Evolutionary conservation across 1,140 invertebrate genomes (phyloP).

Genomic region (Drosophila sulfurigaster): DNA sequence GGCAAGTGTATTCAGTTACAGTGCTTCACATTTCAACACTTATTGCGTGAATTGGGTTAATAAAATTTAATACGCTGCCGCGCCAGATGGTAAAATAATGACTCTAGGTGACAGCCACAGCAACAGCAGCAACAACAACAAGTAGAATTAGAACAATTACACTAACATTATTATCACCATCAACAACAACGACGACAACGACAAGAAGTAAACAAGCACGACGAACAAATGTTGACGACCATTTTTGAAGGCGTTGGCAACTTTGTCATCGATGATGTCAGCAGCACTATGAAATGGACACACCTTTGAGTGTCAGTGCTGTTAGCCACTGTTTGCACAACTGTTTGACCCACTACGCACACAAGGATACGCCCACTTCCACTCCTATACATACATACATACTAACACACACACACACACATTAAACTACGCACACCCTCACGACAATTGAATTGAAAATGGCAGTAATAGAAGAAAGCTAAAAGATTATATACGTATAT

Average conservation of each 20-base stretch:
- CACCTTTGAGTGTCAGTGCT: conserved; percentile 70
- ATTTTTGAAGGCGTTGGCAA: conserved; percentile 68
- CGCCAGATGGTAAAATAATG: conserved; percentile 51
- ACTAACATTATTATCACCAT: conserved; percentile 14
- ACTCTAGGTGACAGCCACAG: conserved; percentile 30
- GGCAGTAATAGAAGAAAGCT: conserved; percentile 3
- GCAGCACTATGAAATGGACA: conserved; percentile 65
- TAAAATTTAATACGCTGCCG: conserved; percentile 80
- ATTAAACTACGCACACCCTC: conserved; percentile 2
- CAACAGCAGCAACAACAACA: background rate
- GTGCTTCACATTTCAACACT: conserved; percentile 43
- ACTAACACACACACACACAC: conserved; percentile 8
- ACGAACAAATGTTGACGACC: conserved; percentile 40
- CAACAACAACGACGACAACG: conserved; percentile 9
- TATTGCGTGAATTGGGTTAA: conserved; percentile 72
- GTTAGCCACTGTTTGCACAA: conserved; percentile 71
- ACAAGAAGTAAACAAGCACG: conserved; percentile 3
- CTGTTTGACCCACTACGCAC: conserved; percentile 48
- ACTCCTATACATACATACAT: conserved; percentile 20
- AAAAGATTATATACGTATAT: conserved; percentile 2
- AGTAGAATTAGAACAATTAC: conserved; percentile 28
- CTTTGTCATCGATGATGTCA: conserved; percentile 73
- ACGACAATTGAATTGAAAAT: conserved; percentile 32
- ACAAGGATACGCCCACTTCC: conserved; percentile 31
- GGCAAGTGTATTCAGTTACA: conserved; percentile 16